Percentiles rank a stretch among this genome's conserved stretches.
Evolutionary conservation across 2,797 vertebrate species (phyloP).

Genomic region (Hephaestus fuliginosus): DNA sequence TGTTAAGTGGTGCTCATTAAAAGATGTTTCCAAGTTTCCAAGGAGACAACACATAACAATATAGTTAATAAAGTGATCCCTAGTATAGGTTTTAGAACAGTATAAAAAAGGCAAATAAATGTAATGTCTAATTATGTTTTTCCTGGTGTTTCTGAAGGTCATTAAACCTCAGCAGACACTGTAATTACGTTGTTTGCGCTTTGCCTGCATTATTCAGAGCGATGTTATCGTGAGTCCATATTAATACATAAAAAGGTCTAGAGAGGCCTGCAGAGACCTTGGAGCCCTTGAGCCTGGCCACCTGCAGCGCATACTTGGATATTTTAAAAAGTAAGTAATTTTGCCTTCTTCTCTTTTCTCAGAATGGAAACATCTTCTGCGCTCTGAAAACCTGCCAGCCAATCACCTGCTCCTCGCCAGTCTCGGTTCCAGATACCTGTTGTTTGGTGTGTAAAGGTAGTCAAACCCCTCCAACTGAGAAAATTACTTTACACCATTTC

Average conservation of each 20-base stretch:
- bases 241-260: neutral
- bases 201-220: neutral
- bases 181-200: neutral
- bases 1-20: constrained; percentile 18
- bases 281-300: neutral
- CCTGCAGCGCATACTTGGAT: neutral
- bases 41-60: constrained; percentile 25
- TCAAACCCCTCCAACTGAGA: constrained; percentile 34
- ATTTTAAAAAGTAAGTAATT: neutral
- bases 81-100: neutral
- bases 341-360: constrained; percentile 35
- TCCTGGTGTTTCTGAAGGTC: neutral
- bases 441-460: constrained; percentile 94
- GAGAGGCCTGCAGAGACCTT: neutral
- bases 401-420: constrained; percentile 87
- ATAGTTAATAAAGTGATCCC: neutral
- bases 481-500: constrained; percentile 17
- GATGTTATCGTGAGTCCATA: neutral
- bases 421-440: constrained; percentile 89
- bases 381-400: constrained; percentile 93
- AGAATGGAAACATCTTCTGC: constrained; percentile 98
- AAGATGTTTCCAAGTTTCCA: constrained; percentile 28
- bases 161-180: neutral
- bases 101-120: neutral
- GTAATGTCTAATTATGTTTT: neutral